A percentile compares a stretch with the other conserved stretches of the same genome.
Evolutionary conservation across 2,888 invertebrate genomes (phyloP).

Genomic region (Chloroclystis v-ata): DNA sequence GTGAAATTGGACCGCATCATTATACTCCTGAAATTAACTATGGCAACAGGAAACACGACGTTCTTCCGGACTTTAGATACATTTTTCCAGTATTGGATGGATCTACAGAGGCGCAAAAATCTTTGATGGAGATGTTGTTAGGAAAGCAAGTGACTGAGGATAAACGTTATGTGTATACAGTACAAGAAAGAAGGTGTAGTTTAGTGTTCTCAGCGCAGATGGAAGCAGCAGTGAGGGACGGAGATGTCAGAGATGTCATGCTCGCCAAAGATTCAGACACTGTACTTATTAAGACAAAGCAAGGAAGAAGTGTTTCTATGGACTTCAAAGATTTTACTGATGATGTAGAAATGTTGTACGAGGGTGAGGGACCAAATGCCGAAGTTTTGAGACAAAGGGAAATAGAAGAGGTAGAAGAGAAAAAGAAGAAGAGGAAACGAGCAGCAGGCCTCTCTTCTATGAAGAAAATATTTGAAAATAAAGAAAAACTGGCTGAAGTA

Average conservation of each 20-base stretch:
- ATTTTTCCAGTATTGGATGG: conserved; percentile 85
- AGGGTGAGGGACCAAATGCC: conserved; percentile 84
- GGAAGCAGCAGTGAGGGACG: conserved; percentile 86
- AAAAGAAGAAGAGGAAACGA: conserved; percentile 78
- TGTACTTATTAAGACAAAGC: conserved; percentile 83
- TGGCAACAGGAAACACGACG: conserved; percentile 82
- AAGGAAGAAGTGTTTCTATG: conserved; percentile 86
- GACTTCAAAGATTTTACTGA: conserved; percentile 80
- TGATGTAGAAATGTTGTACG: conserved; percentile 81
- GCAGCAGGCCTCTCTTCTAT: conserved; percentile 81
- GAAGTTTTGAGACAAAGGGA: conserved; percentile 81
- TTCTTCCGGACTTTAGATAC: conserved; percentile 84
- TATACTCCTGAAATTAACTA: conserved; percentile 79
- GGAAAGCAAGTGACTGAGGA: conserved; percentile 78
- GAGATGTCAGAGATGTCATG: conserved; percentile 87
- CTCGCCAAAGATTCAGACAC: conserved; percentile 86
- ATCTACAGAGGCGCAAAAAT: conserved; percentile 81
- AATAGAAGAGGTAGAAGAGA: conserved; percentile 73
- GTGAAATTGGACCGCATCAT: conserved; percentile 80
- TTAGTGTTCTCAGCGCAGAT: conserved; percentile 85
- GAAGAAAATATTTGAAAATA: conserved; percentile 87
- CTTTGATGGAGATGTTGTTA: conserved; percentile 79
- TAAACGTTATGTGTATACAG: conserved; percentile 84
- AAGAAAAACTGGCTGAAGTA: conserved; percentile 82
- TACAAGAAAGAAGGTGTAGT: conserved; percentile 84